Evolutionary conservation across 2,888 invertebrate species (phyloP).

Genomic region (Lampropteryx suffumata): DNA sequence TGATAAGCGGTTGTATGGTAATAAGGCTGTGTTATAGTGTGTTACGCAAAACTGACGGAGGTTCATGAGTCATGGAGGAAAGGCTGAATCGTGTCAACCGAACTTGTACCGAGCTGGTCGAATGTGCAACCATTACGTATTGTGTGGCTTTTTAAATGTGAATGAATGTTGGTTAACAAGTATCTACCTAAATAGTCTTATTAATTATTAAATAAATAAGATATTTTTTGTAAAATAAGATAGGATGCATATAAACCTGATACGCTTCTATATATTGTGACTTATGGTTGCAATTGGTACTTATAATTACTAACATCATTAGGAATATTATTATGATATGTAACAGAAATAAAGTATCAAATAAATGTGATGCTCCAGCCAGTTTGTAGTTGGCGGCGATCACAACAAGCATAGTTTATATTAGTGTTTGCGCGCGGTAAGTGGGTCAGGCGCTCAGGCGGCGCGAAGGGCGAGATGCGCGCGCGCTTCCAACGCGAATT

Average conservation of each 20-base stretch:
- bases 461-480: conserved; percentile 65
- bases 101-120: conserved; percentile 25
- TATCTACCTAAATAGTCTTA: too few relatives aligned
- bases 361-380: conserved; percentile 24
- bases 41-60: conserved; percentile 37
- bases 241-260: too few relatives aligned
- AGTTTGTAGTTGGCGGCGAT: conserved; percentile 27
- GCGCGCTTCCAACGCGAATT: conserved; percentile 58
- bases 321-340: not conserved
- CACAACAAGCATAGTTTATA: conserved; percentile 42
- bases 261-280: too few relatives aligned
- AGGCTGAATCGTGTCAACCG: conserved; percentile 33
- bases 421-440: conserved; percentile 49
- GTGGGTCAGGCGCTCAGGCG: conserved; percentile 62
- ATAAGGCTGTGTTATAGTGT: conserved; percentile 38
- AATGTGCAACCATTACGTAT: conserved; percentile 25
- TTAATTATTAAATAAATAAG: too few relatives aligned
- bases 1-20: conserved; percentile 40
- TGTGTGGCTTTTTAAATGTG: conserved; percentile 8
- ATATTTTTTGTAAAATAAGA: too few relatives aligned
- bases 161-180: not conserved
- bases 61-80: conserved; percentile 42
- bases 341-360: conserved; percentile 6
- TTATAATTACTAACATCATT: too few relatives aligned
- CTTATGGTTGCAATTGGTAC: too few relatives aligned